Base-by-base conservation (phyloP, 2,113 vertebrate genomes). In the Danionella cerebrum region DNA sequence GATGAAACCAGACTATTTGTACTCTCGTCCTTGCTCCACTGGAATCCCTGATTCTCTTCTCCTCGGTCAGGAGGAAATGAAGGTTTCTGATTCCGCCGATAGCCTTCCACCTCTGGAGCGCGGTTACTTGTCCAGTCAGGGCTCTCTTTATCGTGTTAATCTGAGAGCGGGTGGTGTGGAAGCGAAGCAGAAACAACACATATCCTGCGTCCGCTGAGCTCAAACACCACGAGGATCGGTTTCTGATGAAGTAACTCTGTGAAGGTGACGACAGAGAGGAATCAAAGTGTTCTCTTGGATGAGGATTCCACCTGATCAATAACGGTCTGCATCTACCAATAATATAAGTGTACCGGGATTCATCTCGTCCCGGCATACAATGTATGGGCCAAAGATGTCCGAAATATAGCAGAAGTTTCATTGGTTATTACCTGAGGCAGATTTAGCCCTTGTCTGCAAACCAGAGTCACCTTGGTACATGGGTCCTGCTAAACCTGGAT, bases 1-100 rank as follows among this genome's bases (percentile, higher is more conserved):
- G 84, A 81, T 81, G 82, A 85, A 86, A 87, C 82, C 78, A 81
- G 68, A 78, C 66, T 82, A 88, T 88, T 85, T 83, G 75, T 77
- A 88, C 84, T 86, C 80, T 79, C 78, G 82, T n/a, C n/a, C 66
- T 74, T 77, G 78, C 81, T 82, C 76, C 80, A 85, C 83, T 80
- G 80, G 83, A 84, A 84, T 85, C 82, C 82, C 78, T 85, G 82
- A 86, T 86, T 84, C 63, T 57, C 71, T 80, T 85, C 76, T 75
- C 76, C 73, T 68, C 70, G 66, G 77, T 78, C 75, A 65, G 72
- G 55, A 80, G 65, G 72, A 78, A 73, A 78, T 78, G 79, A 81
- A 82, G 78, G 82, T 83, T 74, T 83, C 78, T 77, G 81, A 84
- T 83, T 83, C 79, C 81, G 75, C 70, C 76, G 84, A 84, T 87